A percentile compares a stretch with the other conserved stretches of the same genome.
phyloP scores from a whole-genome alignment of 2,888 invertebrate genomes.

The Branchellion lobata region DNA sequence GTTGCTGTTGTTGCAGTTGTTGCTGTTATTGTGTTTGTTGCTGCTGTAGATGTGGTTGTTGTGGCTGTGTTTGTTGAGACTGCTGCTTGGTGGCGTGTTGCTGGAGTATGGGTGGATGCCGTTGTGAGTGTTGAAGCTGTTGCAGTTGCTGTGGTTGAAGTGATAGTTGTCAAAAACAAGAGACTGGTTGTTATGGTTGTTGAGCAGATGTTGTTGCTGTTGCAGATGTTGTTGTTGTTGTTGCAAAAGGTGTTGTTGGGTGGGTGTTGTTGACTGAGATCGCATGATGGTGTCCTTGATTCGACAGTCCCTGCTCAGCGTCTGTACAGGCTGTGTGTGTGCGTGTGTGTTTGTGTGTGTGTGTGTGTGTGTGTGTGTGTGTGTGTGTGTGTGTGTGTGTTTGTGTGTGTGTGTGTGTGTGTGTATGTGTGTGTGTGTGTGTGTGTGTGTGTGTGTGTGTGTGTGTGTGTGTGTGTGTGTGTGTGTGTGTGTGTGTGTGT shows the following conservation, averaged over 20 bases:
- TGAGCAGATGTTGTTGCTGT: not conserved
- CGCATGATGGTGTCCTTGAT: not conserved
- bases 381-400: too few species aligned
- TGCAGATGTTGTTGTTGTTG: not conserved
- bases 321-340: not conserved
- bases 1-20: slow-evolving; percentile 4
- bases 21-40: not conserved
- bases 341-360: too few species aligned
- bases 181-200: slow-evolving; percentile 3
- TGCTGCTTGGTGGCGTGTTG: not conserved
- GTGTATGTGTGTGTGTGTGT: too few species aligned
- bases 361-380: too few species aligned
- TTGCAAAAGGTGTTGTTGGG: slow-evolving; percentile 6
- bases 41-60: slow-evolving; percentile 10
- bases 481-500: too few species aligned
- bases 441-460: too few species aligned
- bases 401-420: too few species aligned
- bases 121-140: not conserved
- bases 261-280: slow-evolving; percentile 15
- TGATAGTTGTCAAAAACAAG: slow-evolving; percentile 8
- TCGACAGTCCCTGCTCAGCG: not conserved
- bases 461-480: too few species aligned
- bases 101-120: not conserved
- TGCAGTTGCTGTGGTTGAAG: too few species aligned
- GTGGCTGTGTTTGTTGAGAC: not conserved